Base-by-base conservation (phyloP, 2,113 vertebrate species). In the Phoenicopterus ruber region DNA sequence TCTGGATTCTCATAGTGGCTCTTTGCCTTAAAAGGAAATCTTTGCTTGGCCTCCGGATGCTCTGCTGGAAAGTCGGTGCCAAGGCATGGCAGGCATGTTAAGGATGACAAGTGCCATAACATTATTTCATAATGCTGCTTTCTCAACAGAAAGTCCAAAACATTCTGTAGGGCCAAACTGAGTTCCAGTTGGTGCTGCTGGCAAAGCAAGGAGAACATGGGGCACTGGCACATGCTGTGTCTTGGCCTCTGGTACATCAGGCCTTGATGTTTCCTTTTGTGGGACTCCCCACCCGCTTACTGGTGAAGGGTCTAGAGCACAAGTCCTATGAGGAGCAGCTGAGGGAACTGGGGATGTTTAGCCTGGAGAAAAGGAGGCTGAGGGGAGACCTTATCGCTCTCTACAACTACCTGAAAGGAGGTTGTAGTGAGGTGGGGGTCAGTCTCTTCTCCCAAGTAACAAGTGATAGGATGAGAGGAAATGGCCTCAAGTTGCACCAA, bases 11-110 rank as follows among this genome's bases (percentile, higher is more conserved):
- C 97, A 96, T 52, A 95, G 96, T 77, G 90, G 76, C 91, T 90
- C 97, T 93, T 98, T 74, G 46, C 98, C 98, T 98, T 98, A 98
- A 98, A 98, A 98, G 98, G 98, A 82, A 90, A 98, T 88, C 44
- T 95, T 92, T 83, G 74, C 93, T 72, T 46, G 62, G 95, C 72
- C 91, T 96, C 93, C 11, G 9, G 95, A 97, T 92, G 94, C 90
- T 90, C 72, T 40, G 71, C 82, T 34, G 74, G 65, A 86, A 94
- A 86, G 78, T 70, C 77, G 19, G 91, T 62, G 81, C 95, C 94
- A 93, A 94, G 83, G 94, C 96, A 96, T 91, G 96, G 94, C 94
- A 93, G 92, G 93, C 96, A 97, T 83, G 89, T 79, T 76, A 93
- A 96, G 92, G 97, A 95, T 73, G 93, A 96, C 95, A 96, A 97